Conservation (phyloP, 2,113 vertebrate species). For the Festucalex cinctus region DNA sequence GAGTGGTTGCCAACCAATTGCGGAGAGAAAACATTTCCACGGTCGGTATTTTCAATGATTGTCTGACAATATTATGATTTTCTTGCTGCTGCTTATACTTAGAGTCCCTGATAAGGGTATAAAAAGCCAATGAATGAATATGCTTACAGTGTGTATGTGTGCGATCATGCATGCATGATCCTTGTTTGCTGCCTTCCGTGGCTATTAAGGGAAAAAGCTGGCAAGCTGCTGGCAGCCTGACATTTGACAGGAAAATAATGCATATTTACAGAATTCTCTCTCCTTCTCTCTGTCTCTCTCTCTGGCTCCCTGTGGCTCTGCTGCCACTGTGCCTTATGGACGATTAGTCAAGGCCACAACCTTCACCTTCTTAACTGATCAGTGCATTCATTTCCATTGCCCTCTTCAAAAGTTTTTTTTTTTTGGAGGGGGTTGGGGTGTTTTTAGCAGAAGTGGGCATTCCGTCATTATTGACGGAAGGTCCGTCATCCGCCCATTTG, state of each 20-base stretch:
- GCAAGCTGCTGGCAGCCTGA: conserved; percentile 55
- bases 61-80: not conserved
- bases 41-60: not conserved
- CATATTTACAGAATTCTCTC: conserved; percentile 62
- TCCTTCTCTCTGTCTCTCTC: conserved; percentile 4
- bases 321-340: conserved; percentile 57
- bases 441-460: too few relatives aligned
- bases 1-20: not conserved
- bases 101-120: not conserved
- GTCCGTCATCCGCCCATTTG: too few relatives aligned
- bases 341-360: conserved; percentile 64
- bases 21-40: not conserved
- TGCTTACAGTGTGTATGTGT: conserved; percentile 13
- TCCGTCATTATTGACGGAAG: too few relatives aligned
- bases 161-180: conserved; percentile 36
- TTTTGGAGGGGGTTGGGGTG: too few relatives aligned
- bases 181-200: conserved; percentile 46
- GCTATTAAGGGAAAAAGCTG: conserved; percentile 50
- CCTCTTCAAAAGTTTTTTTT: conserved; percentile 29
- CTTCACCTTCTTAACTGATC: conserved; percentile 56
- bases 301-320: conserved; percentile 37
- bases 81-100: not conserved
- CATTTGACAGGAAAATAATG: conserved; percentile 57
- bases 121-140: not conserved
- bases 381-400: conserved; percentile 13